phyloP scores from a whole-genome alignment of 1,140 invertebrate species.

The Caenorhabditis brenneri region DNA sequence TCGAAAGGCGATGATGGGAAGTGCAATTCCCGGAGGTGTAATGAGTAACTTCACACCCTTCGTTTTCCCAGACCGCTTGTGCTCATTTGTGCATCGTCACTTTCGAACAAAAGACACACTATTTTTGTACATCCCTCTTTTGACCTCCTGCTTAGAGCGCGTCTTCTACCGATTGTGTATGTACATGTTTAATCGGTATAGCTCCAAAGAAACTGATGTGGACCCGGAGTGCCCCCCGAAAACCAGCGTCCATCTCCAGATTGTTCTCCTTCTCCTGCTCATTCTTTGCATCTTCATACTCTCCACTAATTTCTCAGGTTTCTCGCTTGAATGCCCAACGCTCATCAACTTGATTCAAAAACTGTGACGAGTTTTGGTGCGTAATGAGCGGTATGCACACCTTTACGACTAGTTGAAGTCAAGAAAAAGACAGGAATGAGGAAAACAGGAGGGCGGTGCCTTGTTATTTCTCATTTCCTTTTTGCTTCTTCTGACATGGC shows the following conservation, averaged over 20 bases:
- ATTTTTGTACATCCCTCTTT: constrained; percentile 6
- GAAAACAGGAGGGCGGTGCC: background rate
- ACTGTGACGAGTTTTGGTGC: background rate
- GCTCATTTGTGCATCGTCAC: constrained; percentile 1
- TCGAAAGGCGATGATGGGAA: background rate
- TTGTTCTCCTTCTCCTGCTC: background rate
- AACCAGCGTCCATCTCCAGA: background rate
- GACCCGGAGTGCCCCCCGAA: background rate
- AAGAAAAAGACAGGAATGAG: background rate
- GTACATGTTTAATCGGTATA: constrained; percentile 38
- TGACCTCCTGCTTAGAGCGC: background rate
- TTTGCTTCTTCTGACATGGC: background rate
- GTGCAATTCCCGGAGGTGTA: constrained; percentile 35
- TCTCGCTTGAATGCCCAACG: background rate
- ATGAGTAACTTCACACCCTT: constrained; percentile 30
- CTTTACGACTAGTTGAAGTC: too few species aligned
- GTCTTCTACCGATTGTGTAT: constrained; percentile 27
- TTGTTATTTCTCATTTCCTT: constrained; percentile 27
- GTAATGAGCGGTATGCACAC: constrained; percentile 4
- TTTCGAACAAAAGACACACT: background rate
- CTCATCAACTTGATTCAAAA: background rate
- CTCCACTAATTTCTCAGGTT: background rate
- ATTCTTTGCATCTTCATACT: background rate
- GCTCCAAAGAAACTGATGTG: constrained; percentile 24
- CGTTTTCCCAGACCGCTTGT: background rate